Percentiles rank a stretch among this genome's conserved stretches.
Conservation (phyloP, 1,140 invertebrate genomes). For the Panulirus ornatus region DNA sequence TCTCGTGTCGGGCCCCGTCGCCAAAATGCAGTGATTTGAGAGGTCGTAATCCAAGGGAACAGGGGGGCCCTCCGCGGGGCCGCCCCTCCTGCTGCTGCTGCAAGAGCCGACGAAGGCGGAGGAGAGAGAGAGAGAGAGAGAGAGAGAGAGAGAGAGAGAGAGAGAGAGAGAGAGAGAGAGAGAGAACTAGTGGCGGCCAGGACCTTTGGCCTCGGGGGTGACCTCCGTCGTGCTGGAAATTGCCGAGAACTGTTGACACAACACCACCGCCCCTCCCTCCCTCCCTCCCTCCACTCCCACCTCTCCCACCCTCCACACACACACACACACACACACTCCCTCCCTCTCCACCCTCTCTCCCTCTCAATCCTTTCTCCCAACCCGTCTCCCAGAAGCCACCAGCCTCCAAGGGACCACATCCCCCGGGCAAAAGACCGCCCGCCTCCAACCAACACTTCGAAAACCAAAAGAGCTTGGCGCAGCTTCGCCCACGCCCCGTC, state of each 20-base stretch:
- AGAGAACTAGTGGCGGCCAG: neutral
- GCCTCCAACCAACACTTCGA: too few species aligned
- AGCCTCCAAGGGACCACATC: too few species aligned
- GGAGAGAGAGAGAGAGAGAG: too few species aligned
- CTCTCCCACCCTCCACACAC: neutral
- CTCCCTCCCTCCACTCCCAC: neutral
- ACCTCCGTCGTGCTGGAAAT: constrained; percentile 32
- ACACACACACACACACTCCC: neutral
- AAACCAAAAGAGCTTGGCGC: too few species aligned
- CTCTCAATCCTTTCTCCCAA: neutral
- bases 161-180: too few species aligned
- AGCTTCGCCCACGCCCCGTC: too few species aligned
- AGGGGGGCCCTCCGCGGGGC: too few species aligned
- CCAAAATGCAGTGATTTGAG: constrained; percentile 73
- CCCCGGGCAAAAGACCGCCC: too few species aligned
- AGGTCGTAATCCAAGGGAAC: constrained; percentile 68
- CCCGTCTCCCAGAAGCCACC: too few species aligned
- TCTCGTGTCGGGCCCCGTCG: constrained; percentile 60
- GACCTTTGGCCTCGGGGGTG: constrained; percentile 5
- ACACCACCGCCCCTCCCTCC: constrained; percentile 17
- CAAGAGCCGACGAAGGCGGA: too few species aligned
- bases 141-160: too few species aligned
- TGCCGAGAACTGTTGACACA: constrained; percentile 66
- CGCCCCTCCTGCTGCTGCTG: too few species aligned
- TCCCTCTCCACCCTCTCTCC: neutral